A percentile compares a stretch with the other conserved stretches of the same genome.
Evolutionary conservation across 2,797 vertebrate genomes (phyloP).

Genomic region (Phrynocephalus forsythii): DNA sequence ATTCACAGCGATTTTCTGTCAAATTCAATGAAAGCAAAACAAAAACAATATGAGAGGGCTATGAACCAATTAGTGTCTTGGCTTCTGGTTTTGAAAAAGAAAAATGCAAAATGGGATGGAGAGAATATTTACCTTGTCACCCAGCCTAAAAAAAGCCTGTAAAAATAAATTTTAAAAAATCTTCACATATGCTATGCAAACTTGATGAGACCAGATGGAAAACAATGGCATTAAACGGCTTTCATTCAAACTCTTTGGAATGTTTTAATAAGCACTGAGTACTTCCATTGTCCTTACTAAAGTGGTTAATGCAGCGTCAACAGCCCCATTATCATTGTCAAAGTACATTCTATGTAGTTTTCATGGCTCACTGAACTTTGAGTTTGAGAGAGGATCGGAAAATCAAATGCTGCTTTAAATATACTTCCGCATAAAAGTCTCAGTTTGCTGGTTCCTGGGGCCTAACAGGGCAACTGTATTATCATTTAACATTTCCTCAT

Average conservation of each 20-base stretch:
- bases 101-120: constrained; percentile 15
- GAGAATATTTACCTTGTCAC: constrained; percentile 46
- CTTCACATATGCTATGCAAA: constrained; percentile 24
- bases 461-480: constrained; percentile 58
- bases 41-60: constrained; percentile 10
- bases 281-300: constrained; percentile 78
- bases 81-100: constrained; percentile 46
- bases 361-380: constrained; percentile 70
- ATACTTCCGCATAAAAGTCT: constrained; percentile 77
- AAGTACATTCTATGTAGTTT: constrained; percentile 60
- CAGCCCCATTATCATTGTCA: constrained; percentile 76
- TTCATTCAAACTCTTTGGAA: constrained; percentile 73
- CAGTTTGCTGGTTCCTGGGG: constrained; percentile 59
- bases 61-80: not conserved
- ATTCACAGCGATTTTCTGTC: constrained; percentile 46
- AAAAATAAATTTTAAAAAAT: not conserved
- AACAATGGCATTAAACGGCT: constrained; percentile 62
- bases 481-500: constrained; percentile 74
- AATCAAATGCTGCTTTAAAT: constrained; percentile 77
- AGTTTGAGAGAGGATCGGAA: constrained; percentile 77
- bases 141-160: constrained; percentile 23
- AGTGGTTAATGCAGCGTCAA: constrained; percentile 76
- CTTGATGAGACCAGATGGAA: constrained; percentile 58
- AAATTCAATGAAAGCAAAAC: constrained; percentile 21
- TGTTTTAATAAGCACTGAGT: constrained; percentile 76